phyloP scores from a whole-genome alignment of 1,140 invertebrate genomes.

The Scaptomyza graminum region DNA sequence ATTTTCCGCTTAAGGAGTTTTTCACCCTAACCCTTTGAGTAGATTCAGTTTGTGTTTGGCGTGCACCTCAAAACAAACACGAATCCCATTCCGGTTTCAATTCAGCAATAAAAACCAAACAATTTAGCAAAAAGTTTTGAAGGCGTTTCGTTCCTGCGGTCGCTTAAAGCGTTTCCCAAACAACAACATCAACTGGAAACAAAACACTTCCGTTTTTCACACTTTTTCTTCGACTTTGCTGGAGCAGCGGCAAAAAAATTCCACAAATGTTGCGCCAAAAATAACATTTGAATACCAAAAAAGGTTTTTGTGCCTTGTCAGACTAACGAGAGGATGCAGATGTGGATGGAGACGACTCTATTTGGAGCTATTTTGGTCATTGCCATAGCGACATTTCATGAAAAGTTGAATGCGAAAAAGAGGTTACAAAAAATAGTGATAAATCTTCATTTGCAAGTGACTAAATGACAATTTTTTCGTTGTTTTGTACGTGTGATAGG shows the following conservation, averaged over 20 bases:
- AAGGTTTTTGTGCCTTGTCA: constrained; percentile 64
- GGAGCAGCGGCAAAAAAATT: constrained; percentile 29
- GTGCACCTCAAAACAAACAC: constrained; percentile 18
- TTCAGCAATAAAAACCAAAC: constrained; percentile 39
- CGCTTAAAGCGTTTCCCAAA: constrained; percentile 42
- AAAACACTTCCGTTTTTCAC: constrained; percentile 76
- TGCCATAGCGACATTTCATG: constrained; percentile 17
- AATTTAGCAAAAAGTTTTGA: constrained; percentile 52
- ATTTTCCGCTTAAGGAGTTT: constrained; percentile 43
- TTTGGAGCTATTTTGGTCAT: constrained; percentile 52
- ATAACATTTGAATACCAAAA: constrained; percentile 78
- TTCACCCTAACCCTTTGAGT: constrained; percentile 33
- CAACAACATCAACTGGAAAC: constrained; percentile 11
- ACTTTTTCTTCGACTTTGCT: constrained; percentile 38
- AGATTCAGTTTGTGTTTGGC: constrained; percentile 18
- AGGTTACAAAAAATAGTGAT: constrained; percentile 4
- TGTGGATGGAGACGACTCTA: constrained; percentile 58
- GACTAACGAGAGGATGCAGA: constrained; percentile 51
- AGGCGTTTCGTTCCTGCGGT: constrained; percentile 55
- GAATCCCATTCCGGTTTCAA: constrained; percentile 37
- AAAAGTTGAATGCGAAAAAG: background rate
- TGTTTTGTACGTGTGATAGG: constrained; percentile 30
- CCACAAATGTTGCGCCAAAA: constrained; percentile 70
- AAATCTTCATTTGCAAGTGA: constrained; percentile 63
- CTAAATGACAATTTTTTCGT: constrained; percentile 66